Conservation (phyloP, 2,888 invertebrate species). For the Apomyelois bistriatella region DNA sequence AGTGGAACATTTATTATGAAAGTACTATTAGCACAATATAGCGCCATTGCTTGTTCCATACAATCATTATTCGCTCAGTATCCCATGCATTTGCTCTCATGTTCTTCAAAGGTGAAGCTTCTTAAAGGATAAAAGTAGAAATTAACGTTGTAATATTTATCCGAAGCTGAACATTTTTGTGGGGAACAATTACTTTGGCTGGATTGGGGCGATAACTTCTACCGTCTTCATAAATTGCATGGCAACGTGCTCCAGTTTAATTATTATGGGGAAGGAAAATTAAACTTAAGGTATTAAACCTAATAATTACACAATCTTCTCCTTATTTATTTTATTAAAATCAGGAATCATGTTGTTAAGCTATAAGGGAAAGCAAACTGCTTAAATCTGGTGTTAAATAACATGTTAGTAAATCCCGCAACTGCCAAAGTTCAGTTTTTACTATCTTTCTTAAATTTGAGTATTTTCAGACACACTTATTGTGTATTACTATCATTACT, state of each 20-base stretch:
- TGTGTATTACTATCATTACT: too few relatives aligned
- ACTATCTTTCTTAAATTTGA: too few relatives aligned
- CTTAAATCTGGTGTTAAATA: too few relatives aligned
- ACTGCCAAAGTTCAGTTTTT: too few relatives aligned
- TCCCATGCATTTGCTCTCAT: conserved; percentile 20
- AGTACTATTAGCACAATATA: conserved; percentile 29
- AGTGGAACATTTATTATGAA: conserved; percentile 52
- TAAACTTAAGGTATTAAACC: conserved; percentile 14
- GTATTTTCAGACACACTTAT: too few relatives aligned
- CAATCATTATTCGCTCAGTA: conserved; percentile 27
- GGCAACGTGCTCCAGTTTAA: conserved; percentile 37
- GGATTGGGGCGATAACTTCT: conserved; percentile 44
- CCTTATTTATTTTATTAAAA: not conserved
- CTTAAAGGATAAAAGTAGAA: conserved; percentile 15
- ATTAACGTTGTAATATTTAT: conserved; percentile 38
- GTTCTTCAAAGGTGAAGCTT: conserved; percentile 14
- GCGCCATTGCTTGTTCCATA: conserved; percentile 27
- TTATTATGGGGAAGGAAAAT: conserved; percentile 30
- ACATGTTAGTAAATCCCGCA: too few relatives aligned
- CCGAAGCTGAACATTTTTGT: conserved; percentile 44
- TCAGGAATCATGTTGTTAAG: not conserved
- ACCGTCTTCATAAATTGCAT: conserved; percentile 27
- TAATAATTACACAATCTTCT: conserved; percentile 24
- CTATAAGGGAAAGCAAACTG: too few relatives aligned
- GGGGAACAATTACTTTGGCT: conserved; percentile 59